Conservation (phyloP, 2,113 vertebrate species). For the Hoplias malabaricus region DNA sequence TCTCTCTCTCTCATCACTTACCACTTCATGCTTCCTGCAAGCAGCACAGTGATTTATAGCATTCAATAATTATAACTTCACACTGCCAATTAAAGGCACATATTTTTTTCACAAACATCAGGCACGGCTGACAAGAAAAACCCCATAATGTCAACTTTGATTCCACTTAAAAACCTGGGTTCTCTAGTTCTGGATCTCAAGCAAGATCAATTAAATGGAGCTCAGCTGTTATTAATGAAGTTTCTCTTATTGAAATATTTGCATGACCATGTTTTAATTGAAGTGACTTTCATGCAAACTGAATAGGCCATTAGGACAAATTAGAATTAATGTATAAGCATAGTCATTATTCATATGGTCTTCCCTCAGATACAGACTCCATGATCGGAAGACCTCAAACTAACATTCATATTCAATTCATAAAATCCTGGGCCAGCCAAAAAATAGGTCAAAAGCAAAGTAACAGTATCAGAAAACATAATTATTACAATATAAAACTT, state of each 20-base stretch:
- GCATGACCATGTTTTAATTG: conserved; percentile 63
- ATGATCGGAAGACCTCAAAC: neutral
- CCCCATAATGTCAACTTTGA: neutral
- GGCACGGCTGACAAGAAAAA: neutral
- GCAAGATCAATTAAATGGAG: neutral
- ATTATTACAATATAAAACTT: too few species aligned
- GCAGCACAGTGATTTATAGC: neutral
- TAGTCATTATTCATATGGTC: conserved; percentile 56
- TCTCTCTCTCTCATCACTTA: conserved; percentile 15
- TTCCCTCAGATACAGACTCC: neutral
- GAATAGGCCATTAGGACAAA: conserved; percentile 56
- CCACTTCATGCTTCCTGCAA: neutral
- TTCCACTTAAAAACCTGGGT: neutral
- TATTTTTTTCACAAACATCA: neutral
- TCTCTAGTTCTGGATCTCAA: neutral
- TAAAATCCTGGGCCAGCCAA: too few species aligned
- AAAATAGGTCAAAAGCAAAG: too few species aligned
- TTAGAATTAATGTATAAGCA: conserved; percentile 55
- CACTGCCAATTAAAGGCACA: neutral
- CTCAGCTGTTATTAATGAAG: conserved; percentile 49
- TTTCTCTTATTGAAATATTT: conserved; percentile 53
- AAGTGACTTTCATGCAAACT: conserved; percentile 66
- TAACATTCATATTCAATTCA: conserved; percentile 1
- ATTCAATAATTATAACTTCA: neutral
- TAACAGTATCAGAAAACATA: too few species aligned